Conservation (phyloP, 1,140 invertebrate species). For the Yoshiicerus persimilis region DNA sequence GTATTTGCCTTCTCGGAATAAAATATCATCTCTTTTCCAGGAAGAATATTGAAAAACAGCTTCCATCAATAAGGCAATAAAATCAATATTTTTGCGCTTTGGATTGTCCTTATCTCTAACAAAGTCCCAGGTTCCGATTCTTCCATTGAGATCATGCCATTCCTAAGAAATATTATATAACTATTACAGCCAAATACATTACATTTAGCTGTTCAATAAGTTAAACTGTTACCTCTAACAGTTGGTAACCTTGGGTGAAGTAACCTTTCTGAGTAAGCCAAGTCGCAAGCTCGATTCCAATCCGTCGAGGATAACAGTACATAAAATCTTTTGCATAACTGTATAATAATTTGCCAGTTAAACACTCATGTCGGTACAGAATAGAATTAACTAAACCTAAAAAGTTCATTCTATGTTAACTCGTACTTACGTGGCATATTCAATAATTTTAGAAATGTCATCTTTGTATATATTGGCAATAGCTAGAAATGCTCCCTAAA, state of each 20-base stretch:
- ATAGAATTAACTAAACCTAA: neutral
- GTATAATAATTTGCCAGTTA: neutral
- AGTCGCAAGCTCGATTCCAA: constrained; percentile 22
- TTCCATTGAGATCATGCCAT: neutral
- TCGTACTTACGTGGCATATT: constrained; percentile 22
- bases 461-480: constrained; percentile 24
- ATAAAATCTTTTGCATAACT: constrained; percentile 1
- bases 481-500: constrained; percentile 36
- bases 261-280: constrained; percentile 46
- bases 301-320: constrained; percentile 9
- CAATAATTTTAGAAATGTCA: neutral
- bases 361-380: neutral
- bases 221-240: constrained; percentile 2
- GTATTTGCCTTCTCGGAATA: neutral
- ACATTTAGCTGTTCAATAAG: neutral
- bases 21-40: constrained; percentile 18
- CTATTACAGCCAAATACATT: neutral
- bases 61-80: neutral
- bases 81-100: constrained; percentile 9
- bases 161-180: neutral
- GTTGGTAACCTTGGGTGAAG: neutral
- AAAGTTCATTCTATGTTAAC: no score
- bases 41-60: neutral
- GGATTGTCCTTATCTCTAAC: neutral
- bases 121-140: neutral